Evolutionary conservation across 2,113 vertebrate species (phyloP), one percentile per base, ranked within the genome.

Genomic region (Pangasianodon hypophthalmus): DNA sequence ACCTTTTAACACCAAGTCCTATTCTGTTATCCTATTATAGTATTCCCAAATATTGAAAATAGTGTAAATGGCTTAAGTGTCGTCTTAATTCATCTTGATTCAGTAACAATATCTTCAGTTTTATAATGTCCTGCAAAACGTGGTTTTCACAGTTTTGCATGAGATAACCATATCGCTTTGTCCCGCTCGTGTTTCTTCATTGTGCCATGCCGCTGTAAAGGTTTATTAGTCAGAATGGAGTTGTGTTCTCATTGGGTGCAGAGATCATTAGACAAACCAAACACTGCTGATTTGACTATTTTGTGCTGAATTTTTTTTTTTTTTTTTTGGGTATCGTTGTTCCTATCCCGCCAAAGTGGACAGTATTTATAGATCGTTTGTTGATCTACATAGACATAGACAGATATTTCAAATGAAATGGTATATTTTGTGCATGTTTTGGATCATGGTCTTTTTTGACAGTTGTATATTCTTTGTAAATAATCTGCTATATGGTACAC

Each of bases 391-490:
- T 93, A 92, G 85, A 81, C 44, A 91, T 93, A 92, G 92, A 90
- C 91, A 87, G 92, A 96, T 96, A 96, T 96, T 96, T 96, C 94
- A 94, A 94, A 95, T 95, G 95, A 96, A 96, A 96, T 96, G 92
- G 92, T 95, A 92, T 96, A 92, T 95, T 92, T 92, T 93, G 89
- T 95, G 94, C 94, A 95, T 95, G 96, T 95, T 94, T 94, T 94
- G 90, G 93, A 93, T 95, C 92, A 91, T 94, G 94, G 94, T 96
- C 92, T 93, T 95, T 96, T 96, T 95, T 94, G 94, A 95, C 93
- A 92, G 88, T 90, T 96, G 95, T 96, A 96, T 94, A 96, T 96
- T 94, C 93, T 95, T 81, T 97, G 96, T 97, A 96, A 96, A 97
- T 96, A 96, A 88, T 95, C 91, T 94, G 91, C 93, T 94, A 89